phyloP scores from a whole-genome alignment of 2,888 invertebrate genomes.

The Colletes collaris region DNA sequence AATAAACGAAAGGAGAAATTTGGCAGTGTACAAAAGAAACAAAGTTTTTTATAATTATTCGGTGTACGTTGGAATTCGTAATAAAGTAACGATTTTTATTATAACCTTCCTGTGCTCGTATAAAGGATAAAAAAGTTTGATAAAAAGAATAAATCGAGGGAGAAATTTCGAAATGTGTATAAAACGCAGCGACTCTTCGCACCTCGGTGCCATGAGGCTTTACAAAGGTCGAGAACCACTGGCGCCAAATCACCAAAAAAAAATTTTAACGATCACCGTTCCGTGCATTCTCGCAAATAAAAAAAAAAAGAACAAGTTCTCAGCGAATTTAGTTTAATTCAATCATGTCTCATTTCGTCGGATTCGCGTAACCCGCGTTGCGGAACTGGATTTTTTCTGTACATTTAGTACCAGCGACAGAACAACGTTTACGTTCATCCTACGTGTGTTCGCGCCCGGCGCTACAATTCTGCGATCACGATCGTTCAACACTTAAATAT shows the following conservation, averaged over 20 bases:
- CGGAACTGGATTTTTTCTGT: conserved; percentile 43
- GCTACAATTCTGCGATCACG: conserved; percentile 26
- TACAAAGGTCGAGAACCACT: no score
- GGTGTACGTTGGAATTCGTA: conserved; percentile 18
- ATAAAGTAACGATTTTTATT: conserved; percentile 48
- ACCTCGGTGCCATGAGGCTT: no score
- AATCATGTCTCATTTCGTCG: conserved; percentile 36
- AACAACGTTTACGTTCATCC: conserved; percentile 36
- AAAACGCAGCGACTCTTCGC: no score
- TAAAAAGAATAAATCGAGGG: conserved; percentile 6
- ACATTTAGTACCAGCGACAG: conserved; percentile 43
- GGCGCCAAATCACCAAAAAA: no score
- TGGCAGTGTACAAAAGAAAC: conserved; percentile 13
- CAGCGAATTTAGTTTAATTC: conserved; percentile 56
- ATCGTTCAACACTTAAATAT: conserved; percentile 34
- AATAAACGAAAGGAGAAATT: not conserved
- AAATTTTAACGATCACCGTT: conserved; percentile 3
- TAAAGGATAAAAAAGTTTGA: conserved; percentile 12
- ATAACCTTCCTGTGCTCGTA: not conserved
- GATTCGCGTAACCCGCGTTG: conserved; percentile 35
- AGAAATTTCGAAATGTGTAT: no score
- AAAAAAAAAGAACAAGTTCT: conserved; percentile 23
- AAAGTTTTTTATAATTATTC: conserved; percentile 16
- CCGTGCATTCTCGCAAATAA: conserved; percentile 9
- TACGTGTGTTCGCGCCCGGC: conserved; percentile 35